Evolutionary conservation across 2,113 vertebrate species (phyloP).

Genomic region (Guaruba guarouba): DNA sequence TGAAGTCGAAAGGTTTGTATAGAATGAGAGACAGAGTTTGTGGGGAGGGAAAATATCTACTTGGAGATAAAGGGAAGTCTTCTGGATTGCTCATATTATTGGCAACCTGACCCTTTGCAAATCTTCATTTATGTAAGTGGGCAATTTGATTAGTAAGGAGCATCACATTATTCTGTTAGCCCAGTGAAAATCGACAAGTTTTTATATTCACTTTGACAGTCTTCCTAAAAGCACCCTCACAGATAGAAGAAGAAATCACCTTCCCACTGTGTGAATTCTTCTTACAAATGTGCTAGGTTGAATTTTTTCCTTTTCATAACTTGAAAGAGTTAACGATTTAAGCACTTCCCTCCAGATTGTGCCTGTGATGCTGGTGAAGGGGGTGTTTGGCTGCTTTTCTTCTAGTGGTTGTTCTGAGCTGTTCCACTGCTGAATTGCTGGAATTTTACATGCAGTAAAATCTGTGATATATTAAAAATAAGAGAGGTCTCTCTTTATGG

Average conservation of each 20-base stretch:
- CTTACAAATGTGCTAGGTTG: neutral
- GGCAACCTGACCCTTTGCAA: neutral
- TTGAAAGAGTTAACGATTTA: neutral
- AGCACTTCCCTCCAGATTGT: neutral
- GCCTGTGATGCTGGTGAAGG: neutral
- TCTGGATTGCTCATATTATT: neutral
- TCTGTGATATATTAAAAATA: neutral
- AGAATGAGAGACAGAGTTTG: neutral
- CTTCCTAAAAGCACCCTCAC: neutral
- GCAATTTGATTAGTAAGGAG: neutral
- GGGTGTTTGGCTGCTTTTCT: neutral
- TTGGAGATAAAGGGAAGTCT: neutral
- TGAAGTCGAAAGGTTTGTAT: neutral
- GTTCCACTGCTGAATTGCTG: neutral
- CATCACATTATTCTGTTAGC: neutral
- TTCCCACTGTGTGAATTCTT: neutral
- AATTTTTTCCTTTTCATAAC: neutral
- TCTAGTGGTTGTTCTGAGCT: neutral
- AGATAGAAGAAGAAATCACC: neutral
- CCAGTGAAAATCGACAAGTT: neutral
- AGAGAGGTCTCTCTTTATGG: neutral
- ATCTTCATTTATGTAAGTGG: neutral
- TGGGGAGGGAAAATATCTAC: neutral
- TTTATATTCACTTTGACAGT: neutral
- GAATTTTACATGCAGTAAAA: neutral